Conservation (phyloP, 2,113 vertebrate genomes). For the Oxyura jamaicensis region DNA sequence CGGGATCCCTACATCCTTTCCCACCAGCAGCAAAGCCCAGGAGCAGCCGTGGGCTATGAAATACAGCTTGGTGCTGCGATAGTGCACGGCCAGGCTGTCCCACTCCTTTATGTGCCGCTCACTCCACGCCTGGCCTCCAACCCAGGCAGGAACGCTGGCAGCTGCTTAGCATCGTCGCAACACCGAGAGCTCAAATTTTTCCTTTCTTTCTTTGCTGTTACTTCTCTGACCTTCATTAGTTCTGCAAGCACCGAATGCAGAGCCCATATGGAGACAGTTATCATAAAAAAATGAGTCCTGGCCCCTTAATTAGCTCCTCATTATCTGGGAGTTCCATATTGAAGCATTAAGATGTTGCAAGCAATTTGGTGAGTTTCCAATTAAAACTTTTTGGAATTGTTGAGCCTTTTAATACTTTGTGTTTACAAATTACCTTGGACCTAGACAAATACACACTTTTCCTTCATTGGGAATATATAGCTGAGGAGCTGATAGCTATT, state of each 20-base stretch:
- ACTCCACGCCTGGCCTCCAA: background rate
- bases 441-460: background rate
- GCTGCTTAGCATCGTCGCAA: conserved; percentile 17
- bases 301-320: conserved; percentile 36
- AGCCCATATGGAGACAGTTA: conserved; percentile 19
- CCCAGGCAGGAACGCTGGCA: background rate
- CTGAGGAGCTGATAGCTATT: background rate
- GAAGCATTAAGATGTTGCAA: background rate
- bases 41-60: background rate
- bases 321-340: background rate
- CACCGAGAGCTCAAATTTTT: background rate
- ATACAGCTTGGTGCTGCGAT: background rate
- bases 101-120: background rate
- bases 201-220: background rate
- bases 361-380: conserved; percentile 1
- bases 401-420: background rate
- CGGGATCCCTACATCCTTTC: background rate
- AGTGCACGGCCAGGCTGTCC: background rate
- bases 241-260: background rate
- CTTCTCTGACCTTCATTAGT: conserved; percentile 42
- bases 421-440: conserved; percentile 48
- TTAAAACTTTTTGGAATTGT: conserved; percentile 16
- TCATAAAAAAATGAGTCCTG: conserved; percentile 16
- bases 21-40: background rate
- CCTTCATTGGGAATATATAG: background rate